These are phyloP conservation scores for Leucophora obtusa DNA, from an alignment of 2,888 invertebrate genomes.

Conservation along the genomic window DNA sequence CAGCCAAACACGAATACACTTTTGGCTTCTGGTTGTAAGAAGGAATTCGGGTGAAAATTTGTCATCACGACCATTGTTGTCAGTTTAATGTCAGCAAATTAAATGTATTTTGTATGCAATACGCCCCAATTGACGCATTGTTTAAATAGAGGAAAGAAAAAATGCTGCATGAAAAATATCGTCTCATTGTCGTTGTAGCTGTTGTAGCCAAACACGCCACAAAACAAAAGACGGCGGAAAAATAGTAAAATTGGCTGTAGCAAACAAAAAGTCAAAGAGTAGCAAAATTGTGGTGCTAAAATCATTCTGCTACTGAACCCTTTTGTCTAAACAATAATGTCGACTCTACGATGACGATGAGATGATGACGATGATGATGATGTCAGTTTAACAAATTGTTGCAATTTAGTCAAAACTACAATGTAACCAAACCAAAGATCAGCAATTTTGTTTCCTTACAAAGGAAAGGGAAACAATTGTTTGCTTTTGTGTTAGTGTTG, in stretches of 20 bases:
- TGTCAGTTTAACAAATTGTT: conserved; percentile 70
- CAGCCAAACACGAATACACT: not conserved
- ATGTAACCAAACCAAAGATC: conserved; percentile 35
- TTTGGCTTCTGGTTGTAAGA: conserved; percentile 10
- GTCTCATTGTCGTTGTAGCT: not conserved
- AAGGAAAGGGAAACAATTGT: conserved; percentile 57
- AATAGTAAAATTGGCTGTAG: conserved; percentile 30
- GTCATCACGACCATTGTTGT: conserved; percentile 53
- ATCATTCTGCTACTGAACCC: conserved; percentile 36
- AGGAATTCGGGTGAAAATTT: conserved; percentile 56
- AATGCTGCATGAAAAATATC: conserved; percentile 3
- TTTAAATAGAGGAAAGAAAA: conserved; percentile 26
- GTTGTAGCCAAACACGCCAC: not conserved
- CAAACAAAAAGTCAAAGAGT: conserved; percentile 36
- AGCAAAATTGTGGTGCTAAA: conserved; percentile 32
- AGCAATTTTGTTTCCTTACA: conserved; percentile 26
- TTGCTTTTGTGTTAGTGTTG: conserved; percentile 42
- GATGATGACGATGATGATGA: conserved; percentile 62
- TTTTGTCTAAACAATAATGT: conserved; percentile 41
- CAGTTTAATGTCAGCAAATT: conserved; percentile 66
- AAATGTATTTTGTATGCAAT: conserved; percentile 66
- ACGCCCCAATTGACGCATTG: conserved; percentile 64
- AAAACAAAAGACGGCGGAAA: conserved; percentile 39
- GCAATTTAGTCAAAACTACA: conserved; percentile 66
- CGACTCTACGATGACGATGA: conserved; percentile 8